These are phyloP conservation scores for Lutjanus argentimaculatus DNA, from an alignment of 2,797 vertebrate species.

Conservation along the genomic window DNA sequence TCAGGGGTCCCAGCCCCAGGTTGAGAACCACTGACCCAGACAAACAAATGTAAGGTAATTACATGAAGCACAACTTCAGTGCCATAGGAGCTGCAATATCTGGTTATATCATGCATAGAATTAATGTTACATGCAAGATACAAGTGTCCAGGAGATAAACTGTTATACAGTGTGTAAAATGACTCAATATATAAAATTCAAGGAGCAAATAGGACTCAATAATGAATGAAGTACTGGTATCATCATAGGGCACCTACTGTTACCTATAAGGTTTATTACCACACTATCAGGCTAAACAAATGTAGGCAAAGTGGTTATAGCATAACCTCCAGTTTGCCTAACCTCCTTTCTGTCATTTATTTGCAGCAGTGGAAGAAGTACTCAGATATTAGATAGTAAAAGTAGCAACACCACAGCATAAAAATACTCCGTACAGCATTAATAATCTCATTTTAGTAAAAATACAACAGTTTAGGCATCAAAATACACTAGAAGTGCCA, in stretches of 20 bases:
- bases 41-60: not conserved
- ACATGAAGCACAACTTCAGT: not conserved
- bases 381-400: too few relatives aligned
- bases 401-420: too few relatives aligned
- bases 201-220: not conserved
- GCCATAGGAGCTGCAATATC: not conserved
- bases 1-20: too few relatives aligned
- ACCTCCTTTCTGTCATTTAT: not conserved
- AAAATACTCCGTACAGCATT: too few relatives aligned
- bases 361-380: not conserved
- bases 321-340: constrained; percentile 27
- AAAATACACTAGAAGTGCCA: too few relatives aligned
- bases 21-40: too few relatives aligned
- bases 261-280: constrained; percentile 21
- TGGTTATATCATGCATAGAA: not conserved
- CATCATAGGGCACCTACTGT: not conserved
- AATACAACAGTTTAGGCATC: too few relatives aligned
- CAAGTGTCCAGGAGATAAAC: too few relatives aligned
- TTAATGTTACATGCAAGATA: not conserved
- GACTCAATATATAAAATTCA: not conserved
- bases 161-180: not conserved
- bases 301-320: not conserved
- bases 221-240: too few relatives aligned
- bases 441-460: too few relatives aligned
- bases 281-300: constrained; percentile 42